phyloP scores from a whole-genome alignment of 2,888 invertebrate species.

The Euphydryas editha region DNA sequence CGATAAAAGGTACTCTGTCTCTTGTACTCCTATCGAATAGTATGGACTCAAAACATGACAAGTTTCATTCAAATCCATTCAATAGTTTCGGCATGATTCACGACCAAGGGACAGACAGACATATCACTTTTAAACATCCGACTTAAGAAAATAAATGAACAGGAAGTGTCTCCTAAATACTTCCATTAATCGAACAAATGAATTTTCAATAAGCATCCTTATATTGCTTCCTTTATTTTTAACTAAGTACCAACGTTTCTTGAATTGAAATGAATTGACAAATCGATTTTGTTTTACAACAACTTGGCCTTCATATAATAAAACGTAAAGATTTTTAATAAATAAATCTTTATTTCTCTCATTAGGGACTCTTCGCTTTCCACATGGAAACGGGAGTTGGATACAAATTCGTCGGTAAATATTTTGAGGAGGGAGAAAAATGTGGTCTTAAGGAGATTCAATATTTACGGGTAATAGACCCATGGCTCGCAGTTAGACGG shows the following conservation, averaged over 20 bases:
- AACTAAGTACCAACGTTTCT: constrained; percentile 11
- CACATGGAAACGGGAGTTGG: constrained; percentile 87
- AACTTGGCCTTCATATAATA: neutral
- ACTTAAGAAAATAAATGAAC: neutral
- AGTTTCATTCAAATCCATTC: too few relatives aligned
- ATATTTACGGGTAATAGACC: constrained; percentile 85
- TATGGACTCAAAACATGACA: too few relatives aligned
- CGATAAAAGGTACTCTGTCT: too few relatives aligned
- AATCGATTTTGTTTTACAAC: neutral
- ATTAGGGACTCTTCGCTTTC: constrained; percentile 85
- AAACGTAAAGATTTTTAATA: neutral
- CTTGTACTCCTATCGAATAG: too few relatives aligned
- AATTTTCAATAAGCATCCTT: constrained; percentile 16
- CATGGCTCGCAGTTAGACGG: constrained; percentile 85
- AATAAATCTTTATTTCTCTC: constrained; percentile 16
- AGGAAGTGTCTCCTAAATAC: constrained; percentile 12
- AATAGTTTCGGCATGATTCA: neutral
- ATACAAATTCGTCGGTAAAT: constrained; percentile 86
- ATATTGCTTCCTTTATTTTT: constrained; percentile 14
- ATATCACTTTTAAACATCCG: neutral
- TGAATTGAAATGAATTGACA: constrained; percentile 18
- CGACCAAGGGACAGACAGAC: too few relatives aligned
- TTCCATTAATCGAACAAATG: constrained; percentile 5
- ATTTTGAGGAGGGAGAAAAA: constrained; percentile 87
- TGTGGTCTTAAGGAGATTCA: constrained; percentile 88